Evolutionary conservation across 2,797 vertebrate species (phyloP).

Genomic region (Darevskia mixta): DNA sequence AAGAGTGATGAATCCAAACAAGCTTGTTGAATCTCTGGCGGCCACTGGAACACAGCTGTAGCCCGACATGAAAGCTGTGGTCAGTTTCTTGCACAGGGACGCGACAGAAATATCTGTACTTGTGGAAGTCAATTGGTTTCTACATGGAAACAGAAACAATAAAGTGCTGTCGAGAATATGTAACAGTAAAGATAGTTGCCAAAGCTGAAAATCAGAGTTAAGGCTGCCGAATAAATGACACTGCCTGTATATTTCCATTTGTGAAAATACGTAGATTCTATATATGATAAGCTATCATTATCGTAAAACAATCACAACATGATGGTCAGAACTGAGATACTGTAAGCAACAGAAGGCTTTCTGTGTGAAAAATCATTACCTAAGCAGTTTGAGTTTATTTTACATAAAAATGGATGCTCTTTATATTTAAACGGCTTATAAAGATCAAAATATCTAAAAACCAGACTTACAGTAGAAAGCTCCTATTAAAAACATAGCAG

Average conservation of each 20-base stretch:
- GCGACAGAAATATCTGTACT: conserved; percentile 85
- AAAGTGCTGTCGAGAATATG: conserved; percentile 8
- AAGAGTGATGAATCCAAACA: conserved; percentile 97
- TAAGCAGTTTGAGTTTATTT: not conserved
- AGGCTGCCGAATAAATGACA: not conserved
- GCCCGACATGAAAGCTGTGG: conserved; percentile 93
- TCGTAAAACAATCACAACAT: not conserved
- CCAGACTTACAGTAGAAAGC: not conserved
- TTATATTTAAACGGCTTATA: not conserved
- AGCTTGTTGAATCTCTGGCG: conserved; percentile 94
- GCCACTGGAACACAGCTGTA: conserved; percentile 92
- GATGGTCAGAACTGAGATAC: not conserved
- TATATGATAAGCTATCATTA: not conserved
- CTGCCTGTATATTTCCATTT: not conserved
- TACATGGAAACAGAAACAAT: conserved; percentile 69
- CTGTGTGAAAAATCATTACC: not conserved
- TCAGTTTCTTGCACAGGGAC: conserved; percentile 90
- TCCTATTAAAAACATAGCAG: not conserved
- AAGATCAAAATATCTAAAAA: not conserved
- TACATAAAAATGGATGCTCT: not conserved
- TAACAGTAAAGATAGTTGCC: not conserved
- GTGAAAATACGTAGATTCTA: conserved; percentile 8
- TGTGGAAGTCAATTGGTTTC: conserved; percentile 87
- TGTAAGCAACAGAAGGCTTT: not conserved
- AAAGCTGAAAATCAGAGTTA: not conserved